Percentiles rank a stretch among this genome's conserved stretches.
phyloP scores from a whole-genome alignment of 2,888 invertebrate genomes.

The Metopia argyrocephala region DNA sequence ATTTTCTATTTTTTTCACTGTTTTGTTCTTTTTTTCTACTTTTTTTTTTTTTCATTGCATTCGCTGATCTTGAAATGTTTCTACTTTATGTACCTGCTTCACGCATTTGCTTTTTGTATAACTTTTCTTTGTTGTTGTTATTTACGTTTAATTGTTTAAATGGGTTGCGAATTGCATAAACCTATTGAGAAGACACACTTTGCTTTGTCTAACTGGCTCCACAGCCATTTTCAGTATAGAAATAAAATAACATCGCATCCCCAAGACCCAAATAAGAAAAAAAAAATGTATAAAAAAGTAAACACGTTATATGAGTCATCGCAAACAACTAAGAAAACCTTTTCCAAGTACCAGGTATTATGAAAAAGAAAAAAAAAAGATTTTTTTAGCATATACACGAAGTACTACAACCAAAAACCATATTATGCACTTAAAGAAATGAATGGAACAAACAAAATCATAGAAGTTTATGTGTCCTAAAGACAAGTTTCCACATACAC shows the following conservation, averaged over 20 bases:
- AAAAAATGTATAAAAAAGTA: constrained; percentile 8
- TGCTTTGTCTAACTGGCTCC: constrained; percentile 61
- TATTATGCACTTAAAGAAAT: constrained; percentile 23
- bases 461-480: not conserved
- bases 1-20: constrained; percentile 16
- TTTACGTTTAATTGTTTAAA: constrained; percentile 41
- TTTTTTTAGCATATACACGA: not conserved
- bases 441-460: not conserved
- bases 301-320: constrained; percentile 59
- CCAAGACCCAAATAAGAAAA: constrained; percentile 36
- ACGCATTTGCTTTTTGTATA: constrained; percentile 36
- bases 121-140: not conserved
- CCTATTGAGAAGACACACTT: not conserved
- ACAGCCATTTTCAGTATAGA: constrained; percentile 41
- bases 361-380: constrained; percentile 28
- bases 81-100: constrained; percentile 57
- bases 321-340: constrained; percentile 46
- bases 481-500: no score
- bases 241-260: constrained; percentile 51
- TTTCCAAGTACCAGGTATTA: constrained; percentile 21
- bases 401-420: not conserved
- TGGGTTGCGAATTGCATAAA: constrained; percentile 53
- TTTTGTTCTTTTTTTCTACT: constrained; percentile 31
- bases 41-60: not conserved
- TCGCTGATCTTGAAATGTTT: constrained; percentile 55